Percentiles rank a stretch among this genome's conserved stretches.
Conservation (phyloP, 2,113 vertebrate genomes). For the Phyllopteryx taeniolatus region DNA sequence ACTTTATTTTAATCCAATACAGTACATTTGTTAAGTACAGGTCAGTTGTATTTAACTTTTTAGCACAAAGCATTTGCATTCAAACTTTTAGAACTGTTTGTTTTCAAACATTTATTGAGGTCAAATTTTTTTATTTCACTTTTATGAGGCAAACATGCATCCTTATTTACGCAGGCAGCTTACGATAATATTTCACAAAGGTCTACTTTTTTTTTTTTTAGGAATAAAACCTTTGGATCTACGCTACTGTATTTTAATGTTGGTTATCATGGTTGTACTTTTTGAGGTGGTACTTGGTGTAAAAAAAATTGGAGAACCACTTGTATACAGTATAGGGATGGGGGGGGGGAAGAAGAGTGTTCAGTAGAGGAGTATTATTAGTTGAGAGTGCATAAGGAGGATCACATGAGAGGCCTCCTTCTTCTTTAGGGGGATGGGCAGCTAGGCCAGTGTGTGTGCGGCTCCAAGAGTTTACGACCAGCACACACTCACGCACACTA, state of each 20-base stretch:
- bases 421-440: slow-evolving; percentile 64
- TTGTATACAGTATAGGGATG: background rate
- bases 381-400: slow-evolving; percentile 34
- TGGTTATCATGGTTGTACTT: background rate
- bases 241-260: background rate
- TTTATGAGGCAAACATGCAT: too few species aligned
- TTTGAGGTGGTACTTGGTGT: background rate
- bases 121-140: too few species aligned
- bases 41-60: too few species aligned
- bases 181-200: too few species aligned
- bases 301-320: background rate
- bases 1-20: too few species aligned
- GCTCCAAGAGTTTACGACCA: slow-evolving; percentile 81
- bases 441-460: slow-evolving; percentile 57
- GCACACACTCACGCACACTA: slow-evolving; percentile 29
- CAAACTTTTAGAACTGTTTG: too few species aligned
- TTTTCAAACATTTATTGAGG: too few species aligned
- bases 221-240: too few species aligned
- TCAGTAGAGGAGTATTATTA: slow-evolving; percentile 42
- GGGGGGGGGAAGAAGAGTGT: background rate
- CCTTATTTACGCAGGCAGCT: too few species aligned
- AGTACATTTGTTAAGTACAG: too few species aligned
- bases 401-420: slow-evolving; percentile 56
- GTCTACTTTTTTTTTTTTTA: too few species aligned
- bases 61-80: too few species aligned